These are phyloP conservation scores for Phenganax marumi DNA, from an alignment of 92 coral and sea anemone species.

Conservation along the genomic window DNA sequence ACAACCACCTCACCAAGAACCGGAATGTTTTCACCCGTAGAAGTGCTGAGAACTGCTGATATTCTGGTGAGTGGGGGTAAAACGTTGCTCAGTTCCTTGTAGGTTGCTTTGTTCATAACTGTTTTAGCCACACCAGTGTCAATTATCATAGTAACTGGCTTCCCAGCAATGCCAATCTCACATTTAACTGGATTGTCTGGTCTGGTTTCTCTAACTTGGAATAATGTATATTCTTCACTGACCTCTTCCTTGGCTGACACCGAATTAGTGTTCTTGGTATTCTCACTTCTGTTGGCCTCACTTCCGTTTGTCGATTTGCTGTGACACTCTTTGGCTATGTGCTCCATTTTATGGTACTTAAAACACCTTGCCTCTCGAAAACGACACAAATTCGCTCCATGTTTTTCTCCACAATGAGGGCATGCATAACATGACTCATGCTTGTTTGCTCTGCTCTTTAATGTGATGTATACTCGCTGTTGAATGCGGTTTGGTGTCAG, in stretches of 20 bases:
- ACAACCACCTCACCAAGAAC: constrained; percentile 51
- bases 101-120: background rate
- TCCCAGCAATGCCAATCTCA: background rate
- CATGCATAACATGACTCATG: constrained; percentile 40
- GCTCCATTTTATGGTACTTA: constrained; percentile 50
- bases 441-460: background rate
- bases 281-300: background rate
- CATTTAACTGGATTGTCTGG: background rate
- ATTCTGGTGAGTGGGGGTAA: constrained; percentile 31
- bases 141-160: background rate
- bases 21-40: constrained; percentile 37
- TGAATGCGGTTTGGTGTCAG: background rate
- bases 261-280: background rate
- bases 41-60: constrained; percentile 50
- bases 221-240: background rate
- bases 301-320: background rate
- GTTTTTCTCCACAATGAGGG: constrained; percentile 51
- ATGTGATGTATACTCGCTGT: background rate
- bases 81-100: background rate
- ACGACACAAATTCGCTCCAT: constrained; percentile 46
- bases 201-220: background rate
- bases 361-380: constrained; percentile 50
- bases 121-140: background rate
- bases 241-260: background rate
- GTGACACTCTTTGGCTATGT: constrained; percentile 48